phyloP scores from a whole-genome alignment of 35 echinoderm and acorn worm genomes.

The Anneissia japonica region DNA sequence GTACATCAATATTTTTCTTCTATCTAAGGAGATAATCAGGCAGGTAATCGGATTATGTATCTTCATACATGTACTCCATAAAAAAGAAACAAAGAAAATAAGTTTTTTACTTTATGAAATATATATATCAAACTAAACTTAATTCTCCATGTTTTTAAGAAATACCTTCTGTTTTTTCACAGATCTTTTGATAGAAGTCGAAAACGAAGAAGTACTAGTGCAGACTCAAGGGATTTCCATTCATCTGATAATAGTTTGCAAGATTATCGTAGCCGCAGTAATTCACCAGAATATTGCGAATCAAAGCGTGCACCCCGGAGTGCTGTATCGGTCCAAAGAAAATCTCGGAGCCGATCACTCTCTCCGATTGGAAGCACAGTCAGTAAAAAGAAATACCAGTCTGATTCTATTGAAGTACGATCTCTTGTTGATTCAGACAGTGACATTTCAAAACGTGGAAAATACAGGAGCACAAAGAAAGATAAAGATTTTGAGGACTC shows the following conservation, averaged over 20 bases:
- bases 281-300: slow-evolving; percentile 21
- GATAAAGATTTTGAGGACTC: neutral
- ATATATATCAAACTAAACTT: too few species aligned
- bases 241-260: slow-evolving; percentile 32
- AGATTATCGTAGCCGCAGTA: slow-evolving; percentile 42
- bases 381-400: neutral
- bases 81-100: too few species aligned
- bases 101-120: too few species aligned
- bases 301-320: slow-evolving; percentile 54
- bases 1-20: too few species aligned
- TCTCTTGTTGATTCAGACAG: neutral
- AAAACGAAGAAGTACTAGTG: slow-evolving; percentile 54
- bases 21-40: too few species aligned
- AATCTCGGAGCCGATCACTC: neutral
- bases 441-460: neutral
- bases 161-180: slow-evolving; percentile 6
- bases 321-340: slow-evolving; percentile 53
- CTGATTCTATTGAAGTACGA: neutral
- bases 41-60: too few species aligned
- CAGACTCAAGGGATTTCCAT: slow-evolving; percentile 58
- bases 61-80: too few species aligned
- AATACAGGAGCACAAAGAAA: neutral
- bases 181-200: slow-evolving; percentile 44
- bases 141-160: neutral
- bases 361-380: neutral